Percentiles rank a stretch among this genome's conserved stretches.
phyloP scores from a whole-genome alignment of 2,113 vertebrate genomes.

The Martes martes region DNA sequence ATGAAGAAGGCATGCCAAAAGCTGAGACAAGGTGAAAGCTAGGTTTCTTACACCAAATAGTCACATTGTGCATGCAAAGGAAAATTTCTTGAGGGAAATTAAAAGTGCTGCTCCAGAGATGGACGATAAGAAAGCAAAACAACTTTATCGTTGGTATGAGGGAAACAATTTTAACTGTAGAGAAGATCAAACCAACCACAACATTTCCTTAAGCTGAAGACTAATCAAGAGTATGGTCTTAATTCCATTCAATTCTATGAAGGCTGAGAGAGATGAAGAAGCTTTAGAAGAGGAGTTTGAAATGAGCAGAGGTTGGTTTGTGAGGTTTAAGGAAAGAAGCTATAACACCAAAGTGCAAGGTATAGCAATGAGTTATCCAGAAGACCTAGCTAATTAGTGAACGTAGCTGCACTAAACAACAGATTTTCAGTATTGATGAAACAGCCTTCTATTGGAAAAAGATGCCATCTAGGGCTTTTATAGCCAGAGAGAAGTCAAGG shows the following conservation, averaged over 20 bases:
- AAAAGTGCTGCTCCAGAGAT: not conserved
- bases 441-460: not conserved
- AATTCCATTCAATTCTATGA: not conserved
- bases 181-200: not conserved
- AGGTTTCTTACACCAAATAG: not conserved
- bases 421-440: not conserved
- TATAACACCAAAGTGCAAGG: not conserved
- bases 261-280: not conserved
- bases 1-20: not conserved
- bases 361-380: not conserved
- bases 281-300: not conserved
- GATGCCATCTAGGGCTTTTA: not conserved
- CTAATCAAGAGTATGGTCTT: not conserved
- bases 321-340: not conserved
- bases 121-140: not conserved
- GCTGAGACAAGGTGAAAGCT: not conserved
- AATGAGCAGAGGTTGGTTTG: not conserved
- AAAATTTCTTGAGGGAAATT: not conserved
- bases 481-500: not conserved
- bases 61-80: not conserved
- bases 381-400: not conserved
- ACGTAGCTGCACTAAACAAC: not conserved
- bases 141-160: not conserved
- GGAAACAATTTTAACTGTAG: not conserved
- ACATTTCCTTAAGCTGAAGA: not conserved